Conservation (phyloP, 2,113 vertebrate species). For the Callithrix jacchus region DNA sequence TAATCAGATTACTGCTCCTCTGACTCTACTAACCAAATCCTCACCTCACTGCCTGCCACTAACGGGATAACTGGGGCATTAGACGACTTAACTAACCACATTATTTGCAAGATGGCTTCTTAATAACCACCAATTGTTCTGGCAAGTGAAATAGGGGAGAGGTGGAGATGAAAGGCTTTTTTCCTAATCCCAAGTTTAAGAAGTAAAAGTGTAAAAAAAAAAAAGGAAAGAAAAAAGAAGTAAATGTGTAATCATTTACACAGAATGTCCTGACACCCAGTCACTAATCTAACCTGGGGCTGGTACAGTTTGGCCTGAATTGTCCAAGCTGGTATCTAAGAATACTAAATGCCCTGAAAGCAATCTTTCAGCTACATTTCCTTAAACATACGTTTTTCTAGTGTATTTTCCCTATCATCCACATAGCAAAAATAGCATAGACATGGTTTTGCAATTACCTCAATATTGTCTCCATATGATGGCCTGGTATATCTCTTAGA, state of each 20-base stretch:
- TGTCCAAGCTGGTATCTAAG: not conserved
- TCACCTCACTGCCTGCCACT: constrained; percentile 26
- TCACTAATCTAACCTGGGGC: not conserved
- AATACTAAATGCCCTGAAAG: constrained; percentile 2
- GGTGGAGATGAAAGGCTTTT: not conserved
- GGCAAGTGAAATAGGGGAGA: not conserved
- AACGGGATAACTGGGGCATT: constrained; percentile 23
- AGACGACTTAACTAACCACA: constrained; percentile 22
- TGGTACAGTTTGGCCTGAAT: not conserved
- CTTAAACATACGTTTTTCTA: constrained; percentile 45
- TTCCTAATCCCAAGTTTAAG: not conserved
- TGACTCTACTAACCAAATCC: constrained; percentile 53
- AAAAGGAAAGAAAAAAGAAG: not conserved
- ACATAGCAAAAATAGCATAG: not conserved
- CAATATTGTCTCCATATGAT: not conserved
- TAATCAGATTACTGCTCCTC: constrained; percentile 37
- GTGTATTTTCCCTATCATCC: constrained; percentile 21
- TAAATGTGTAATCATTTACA: not conserved
- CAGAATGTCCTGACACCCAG: not conserved
- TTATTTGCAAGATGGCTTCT: constrained; percentile 16
- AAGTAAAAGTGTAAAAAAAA: not conserved
- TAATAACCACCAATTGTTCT: constrained; percentile 6
- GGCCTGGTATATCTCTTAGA: constrained; percentile 24
- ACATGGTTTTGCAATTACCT: constrained; percentile 21
- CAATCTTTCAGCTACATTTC: not conserved